Conservation (phyloP, 2,888 invertebrate species). For the Hartigia nigra region DNA sequence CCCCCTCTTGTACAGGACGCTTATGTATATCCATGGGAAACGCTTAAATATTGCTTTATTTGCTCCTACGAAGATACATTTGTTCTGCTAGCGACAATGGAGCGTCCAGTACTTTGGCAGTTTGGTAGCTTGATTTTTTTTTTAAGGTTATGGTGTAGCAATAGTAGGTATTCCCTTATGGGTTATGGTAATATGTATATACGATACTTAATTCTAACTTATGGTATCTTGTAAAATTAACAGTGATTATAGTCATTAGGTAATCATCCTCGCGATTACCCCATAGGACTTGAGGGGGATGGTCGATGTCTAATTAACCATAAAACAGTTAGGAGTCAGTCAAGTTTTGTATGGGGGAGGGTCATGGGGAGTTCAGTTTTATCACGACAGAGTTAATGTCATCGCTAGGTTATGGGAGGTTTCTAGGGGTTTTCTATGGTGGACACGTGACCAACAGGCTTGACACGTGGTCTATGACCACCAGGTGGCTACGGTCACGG, state of each 20-base stretch:
- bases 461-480: conserved; percentile 52
- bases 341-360: background rate
- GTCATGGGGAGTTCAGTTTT: background rate
- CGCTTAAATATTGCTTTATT: conserved; percentile 60
- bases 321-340: conserved; percentile 1
- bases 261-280: background rate
- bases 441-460: conserved; percentile 57
- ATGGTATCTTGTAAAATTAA: background rate
- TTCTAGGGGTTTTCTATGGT: conserved; percentile 45
- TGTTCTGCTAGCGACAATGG: conserved; percentile 4
- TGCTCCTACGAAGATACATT: conserved; percentile 15
- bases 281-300: background rate
- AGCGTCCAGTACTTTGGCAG: background rate
- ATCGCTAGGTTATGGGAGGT: background rate
- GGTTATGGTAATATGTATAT: background rate
- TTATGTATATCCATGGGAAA: conserved; percentile 63
- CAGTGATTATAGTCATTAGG: background rate
- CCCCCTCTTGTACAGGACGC: conserved; percentile 45
- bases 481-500: conserved; percentile 55
- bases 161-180: background rate
- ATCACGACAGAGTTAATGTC: background rate
- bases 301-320: background rate
- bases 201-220: background rate
- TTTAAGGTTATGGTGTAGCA: background rate
- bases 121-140: background rate